These are phyloP conservation scores for Pegoplata infirma DNA, from an alignment of 2,888 invertebrate genomes.

Conservation along the genomic window DNA sequence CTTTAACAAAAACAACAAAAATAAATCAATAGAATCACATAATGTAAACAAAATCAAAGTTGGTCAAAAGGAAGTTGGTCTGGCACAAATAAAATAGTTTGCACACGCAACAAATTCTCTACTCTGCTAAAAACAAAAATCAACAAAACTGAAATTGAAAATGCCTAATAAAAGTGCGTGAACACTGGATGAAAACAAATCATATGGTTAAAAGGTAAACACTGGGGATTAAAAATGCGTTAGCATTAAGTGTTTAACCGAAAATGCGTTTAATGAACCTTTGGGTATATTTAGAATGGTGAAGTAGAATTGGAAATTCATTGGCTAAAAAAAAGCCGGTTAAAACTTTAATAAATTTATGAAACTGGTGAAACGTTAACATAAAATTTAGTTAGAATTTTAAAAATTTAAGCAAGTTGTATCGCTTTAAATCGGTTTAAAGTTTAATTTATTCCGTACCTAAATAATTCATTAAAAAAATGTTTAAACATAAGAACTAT, in stretches of 20 bases:
- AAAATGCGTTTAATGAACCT: conserved; percentile 51
- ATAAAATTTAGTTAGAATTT: too few species aligned
- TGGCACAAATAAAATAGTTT: conserved; percentile 40
- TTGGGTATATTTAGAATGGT: conserved; percentile 8
- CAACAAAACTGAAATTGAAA: conserved; percentile 7
- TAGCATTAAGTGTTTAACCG: neutral
- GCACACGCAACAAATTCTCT: conserved; percentile 55
- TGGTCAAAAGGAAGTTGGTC: conserved; percentile 61
- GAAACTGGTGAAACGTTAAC: neutral
- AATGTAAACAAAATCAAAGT: conserved; percentile 54
- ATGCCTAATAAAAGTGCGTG: conserved; percentile 37
- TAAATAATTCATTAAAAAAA: neutral
- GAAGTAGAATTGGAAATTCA: neutral
- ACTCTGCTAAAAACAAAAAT: neutral
- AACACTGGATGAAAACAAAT: neutral
- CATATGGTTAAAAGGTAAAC: neutral
- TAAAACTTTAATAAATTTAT: neutral
- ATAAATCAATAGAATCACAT: conserved; percentile 48
- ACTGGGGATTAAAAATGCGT: neutral
- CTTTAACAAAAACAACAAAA: conserved; percentile 9
- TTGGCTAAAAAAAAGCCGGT: neutral
- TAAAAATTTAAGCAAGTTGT: too few species aligned
- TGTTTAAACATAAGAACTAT: neutral
- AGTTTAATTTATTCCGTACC: too few species aligned
- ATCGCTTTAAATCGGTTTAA: too few species aligned